These are phyloP conservation scores for Callimorpha dominula DNA, from an alignment of 2,888 invertebrate species.

Conservation along the genomic window DNA sequence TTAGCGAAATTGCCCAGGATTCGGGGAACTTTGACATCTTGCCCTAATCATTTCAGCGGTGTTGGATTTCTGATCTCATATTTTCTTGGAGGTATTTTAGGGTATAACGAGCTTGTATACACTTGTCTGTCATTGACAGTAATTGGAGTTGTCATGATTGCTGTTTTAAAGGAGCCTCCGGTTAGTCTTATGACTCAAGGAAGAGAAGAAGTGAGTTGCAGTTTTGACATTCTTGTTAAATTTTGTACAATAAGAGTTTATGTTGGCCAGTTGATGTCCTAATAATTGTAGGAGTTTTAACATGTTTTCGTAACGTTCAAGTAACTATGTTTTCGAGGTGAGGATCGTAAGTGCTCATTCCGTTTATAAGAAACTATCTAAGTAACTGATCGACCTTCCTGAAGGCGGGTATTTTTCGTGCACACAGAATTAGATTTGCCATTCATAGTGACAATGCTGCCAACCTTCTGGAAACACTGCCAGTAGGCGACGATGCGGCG, in stretches of 20 bases:
- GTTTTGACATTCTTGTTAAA: neutral
- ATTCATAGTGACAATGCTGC: no score
- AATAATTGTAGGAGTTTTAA: no score
- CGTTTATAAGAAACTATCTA: no score
- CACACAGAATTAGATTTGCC: no score
- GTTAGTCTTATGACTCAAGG: neutral
- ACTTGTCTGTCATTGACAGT: neutral
- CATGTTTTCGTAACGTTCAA: no score
- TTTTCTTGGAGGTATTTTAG: slow-evolving; percentile 7
- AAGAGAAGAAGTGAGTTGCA: slow-evolving; percentile 3
- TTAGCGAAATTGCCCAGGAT: slow-evolving; percentile 60
- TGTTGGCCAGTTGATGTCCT: neutral
- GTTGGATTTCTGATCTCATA: slow-evolving; percentile 3
- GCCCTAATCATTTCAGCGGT: neutral
- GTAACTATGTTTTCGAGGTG: no score
- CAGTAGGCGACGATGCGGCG: no score
- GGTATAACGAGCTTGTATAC: slow-evolving; percentile 3
- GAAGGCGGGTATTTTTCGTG: no score
- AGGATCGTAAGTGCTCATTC: no score
- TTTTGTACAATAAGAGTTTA: neutral
- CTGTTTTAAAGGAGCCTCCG: slow-evolving; percentile 6
- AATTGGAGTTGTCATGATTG: neutral
- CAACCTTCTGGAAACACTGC: no score
- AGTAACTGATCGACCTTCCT: no score
- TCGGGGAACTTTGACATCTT: slow-evolving; percentile 55